Base-by-base conservation (phyloP, 2,888 invertebrate genomes). In the Tortrix viridana region DNA sequence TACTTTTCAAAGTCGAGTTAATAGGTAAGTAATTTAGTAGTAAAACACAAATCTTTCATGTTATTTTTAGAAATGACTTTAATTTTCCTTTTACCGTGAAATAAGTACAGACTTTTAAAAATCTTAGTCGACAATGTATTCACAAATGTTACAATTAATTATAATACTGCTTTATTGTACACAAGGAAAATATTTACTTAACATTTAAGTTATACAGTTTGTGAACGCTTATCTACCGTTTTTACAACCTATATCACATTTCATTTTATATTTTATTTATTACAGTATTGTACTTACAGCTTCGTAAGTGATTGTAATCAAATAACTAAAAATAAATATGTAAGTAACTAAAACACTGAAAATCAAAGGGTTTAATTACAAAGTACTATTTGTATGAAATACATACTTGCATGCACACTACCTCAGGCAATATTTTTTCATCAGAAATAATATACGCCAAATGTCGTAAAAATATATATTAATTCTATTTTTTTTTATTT, bases 231-330 rank as follows among this genome's bases (percentile, higher is more conserved):
- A 86, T 50, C 73, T 81, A 83, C 76, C 73, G 73, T 88, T 89
- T 91, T 90, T 91, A 92, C 92, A 91, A 83, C 82, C 90, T 92
- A 92, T 92, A 92, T 92, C 92, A 92, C 92, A 91, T 90, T 91
- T 89, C 84, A 85, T 88, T 86, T 87, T 86, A 86, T 83, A 79
- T 71, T 87, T 67, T 65, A 65, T 60, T 59, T 38, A 58, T 60
- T 63, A 63, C 58, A 58, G 52, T 57, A 50, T 38, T 46, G 46
- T 43, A 56, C 46, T 56, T 56, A 56, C 38, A 62, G 38, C 32
- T n/a, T 19, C 19, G 14, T 16, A 6, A 38, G 44, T 56, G 49
- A 46, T 50, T 18, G n/a, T 50, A 23, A 46, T 9, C 32, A 46
- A 37, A 32, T 37, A 23, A 20, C 19, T 44, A 16, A 44, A 44